Base-by-base conservation (phyloP, 2,113 vertebrate genomes). In the Phoxinus phoxinus region DNA sequence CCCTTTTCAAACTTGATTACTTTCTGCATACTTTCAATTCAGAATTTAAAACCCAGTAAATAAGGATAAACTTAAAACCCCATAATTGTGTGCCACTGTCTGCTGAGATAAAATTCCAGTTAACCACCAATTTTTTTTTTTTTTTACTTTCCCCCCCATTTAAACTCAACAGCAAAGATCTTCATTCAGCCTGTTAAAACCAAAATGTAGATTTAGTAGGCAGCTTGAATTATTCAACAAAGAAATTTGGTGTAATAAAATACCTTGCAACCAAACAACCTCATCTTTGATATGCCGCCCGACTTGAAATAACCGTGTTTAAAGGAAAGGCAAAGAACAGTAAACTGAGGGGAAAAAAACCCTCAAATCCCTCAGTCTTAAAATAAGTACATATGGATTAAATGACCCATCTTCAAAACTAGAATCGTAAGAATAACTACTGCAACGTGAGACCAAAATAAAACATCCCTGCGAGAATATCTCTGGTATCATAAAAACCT, bases 31-130 rank as follows among this genome's bases (percentile, higher is more conserved):
- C 27, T 4, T 11, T 46, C n/a, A 59, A 25, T 25, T 79, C 13
- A 61, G 6, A 30, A 63, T 27, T 27, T 41, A 19, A 44, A 80
- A 17, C 13, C 30, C 77, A 61, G 6, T 25, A 46, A 27, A 25
- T 17, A 41, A 17, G 7, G 6, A 61, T 0, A 80, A 17, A 44
- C 2, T 10, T 81, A 46, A 80, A 46, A 46, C 46, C 41, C 72
- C 79, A 46, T 37, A 27, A 27, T 46, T 1, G 59, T 81, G 78
- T 81, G 79, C 79, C 79, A 81, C 79, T 8, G 4, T 67, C 59
- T 65, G 37, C 59, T 30, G 0, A 8, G 35, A 44, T 21, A 67
- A 27, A 63, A 67, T 27, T 46, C n/a, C 0, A 65, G n/a, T 30
- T 21, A 81, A 23, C 78, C 15, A 61, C 5, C 6, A 3, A 77